Evolutionary conservation across 2,888 invertebrate species (phyloP).

Genomic region (Uloborus plumipes): DNA sequence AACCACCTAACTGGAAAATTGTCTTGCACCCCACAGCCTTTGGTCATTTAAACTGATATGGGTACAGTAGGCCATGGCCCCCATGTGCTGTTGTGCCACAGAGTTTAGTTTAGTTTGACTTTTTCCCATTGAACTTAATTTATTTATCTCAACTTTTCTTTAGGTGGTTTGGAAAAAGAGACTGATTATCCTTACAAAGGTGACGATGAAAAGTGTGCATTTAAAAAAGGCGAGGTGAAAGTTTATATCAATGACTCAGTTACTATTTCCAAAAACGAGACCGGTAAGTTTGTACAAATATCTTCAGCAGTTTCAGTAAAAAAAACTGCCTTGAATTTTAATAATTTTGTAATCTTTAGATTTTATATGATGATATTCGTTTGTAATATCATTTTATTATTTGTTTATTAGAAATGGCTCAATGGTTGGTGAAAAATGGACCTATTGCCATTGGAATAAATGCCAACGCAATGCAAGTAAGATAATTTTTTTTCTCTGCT

Average conservation of each 20-base stretch:
- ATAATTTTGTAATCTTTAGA: neutral
- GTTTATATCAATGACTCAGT: constrained; percentile 81
- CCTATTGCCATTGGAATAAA: constrained; percentile 96
- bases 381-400: neutral
- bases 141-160: neutral
- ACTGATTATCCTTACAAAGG: constrained; percentile 92
- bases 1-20: too few species aligned
- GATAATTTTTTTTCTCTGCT: neutral
- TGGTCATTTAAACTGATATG: too few species aligned
- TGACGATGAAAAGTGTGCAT: constrained; percentile 82
- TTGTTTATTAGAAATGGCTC: constrained; percentile 79
- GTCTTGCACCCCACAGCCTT: too few species aligned
- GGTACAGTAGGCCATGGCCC: too few species aligned
- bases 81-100: too few species aligned
- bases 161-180: constrained; percentile 91
- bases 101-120: too few species aligned
- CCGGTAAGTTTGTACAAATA: constrained; percentile 71
- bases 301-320: constrained; percentile 1
- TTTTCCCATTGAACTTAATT: too few species aligned
- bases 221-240: constrained; percentile 77
- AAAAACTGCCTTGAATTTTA: neutral
- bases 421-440: constrained; percentile 89
- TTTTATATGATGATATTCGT: neutral
- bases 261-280: constrained; percentile 89
- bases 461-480: constrained; percentile 89